phyloP scores from a whole-genome alignment of 1,140 invertebrate species.

The Laupala kohalensis region DNA sequence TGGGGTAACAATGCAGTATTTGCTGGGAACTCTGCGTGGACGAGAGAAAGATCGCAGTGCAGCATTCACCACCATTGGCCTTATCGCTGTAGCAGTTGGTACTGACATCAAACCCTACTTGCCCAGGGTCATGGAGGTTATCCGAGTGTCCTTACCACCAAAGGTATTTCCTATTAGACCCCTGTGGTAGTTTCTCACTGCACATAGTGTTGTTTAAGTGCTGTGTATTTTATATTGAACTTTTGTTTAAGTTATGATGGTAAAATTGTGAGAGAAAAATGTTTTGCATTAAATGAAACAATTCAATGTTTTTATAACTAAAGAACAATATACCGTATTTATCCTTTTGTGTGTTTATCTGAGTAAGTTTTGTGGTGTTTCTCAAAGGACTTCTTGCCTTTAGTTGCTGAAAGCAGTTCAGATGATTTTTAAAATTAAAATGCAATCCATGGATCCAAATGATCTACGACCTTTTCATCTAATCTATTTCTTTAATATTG shows the following conservation, averaged over 20 bases:
- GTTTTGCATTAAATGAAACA: neutral
- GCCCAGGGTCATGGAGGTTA: constrained; percentile 72
- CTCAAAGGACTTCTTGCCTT: too few relatives aligned
- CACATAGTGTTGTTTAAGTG: neutral
- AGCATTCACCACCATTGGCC: constrained; percentile 80
- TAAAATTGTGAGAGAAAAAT: neutral
- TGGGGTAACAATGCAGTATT: constrained; percentile 58
- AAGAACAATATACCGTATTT: neutral
- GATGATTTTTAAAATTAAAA: too few relatives aligned
- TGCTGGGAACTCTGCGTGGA: constrained; percentile 58
- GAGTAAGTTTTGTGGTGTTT: too few relatives aligned
- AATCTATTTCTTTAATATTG: too few relatives aligned
- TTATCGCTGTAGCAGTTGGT: constrained; percentile 81
- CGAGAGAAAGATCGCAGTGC: constrained; percentile 70
- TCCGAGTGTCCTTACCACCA: constrained; percentile 65
- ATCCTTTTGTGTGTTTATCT: too few relatives aligned
- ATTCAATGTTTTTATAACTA: neutral
- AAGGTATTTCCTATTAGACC: constrained; percentile 37
- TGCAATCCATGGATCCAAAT: too few relatives aligned
- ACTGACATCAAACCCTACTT: constrained; percentile 67
- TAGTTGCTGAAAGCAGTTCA: too few relatives aligned
- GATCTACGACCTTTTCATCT: too few relatives aligned
- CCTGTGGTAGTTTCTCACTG: neutral
- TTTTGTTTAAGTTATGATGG: neutral
- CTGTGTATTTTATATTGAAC: neutral